Evolutionary conservation across 2,888 invertebrate species (phyloP), one percentile per base, ranked within the genome.

Genomic region (Loripinus fragilis): DNA sequence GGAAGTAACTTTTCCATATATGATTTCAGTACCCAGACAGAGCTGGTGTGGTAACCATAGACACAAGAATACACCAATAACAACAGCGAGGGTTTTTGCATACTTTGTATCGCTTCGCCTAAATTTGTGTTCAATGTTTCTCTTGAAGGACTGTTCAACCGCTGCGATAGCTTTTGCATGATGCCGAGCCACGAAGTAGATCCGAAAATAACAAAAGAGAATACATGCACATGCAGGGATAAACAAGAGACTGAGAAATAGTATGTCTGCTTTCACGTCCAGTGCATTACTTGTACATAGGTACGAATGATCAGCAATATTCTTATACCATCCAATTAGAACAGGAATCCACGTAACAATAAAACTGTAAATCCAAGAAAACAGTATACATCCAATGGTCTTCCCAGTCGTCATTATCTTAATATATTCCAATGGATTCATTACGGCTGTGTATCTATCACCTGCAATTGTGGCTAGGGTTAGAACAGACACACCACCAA

Each of bases 31-130:
- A 2, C 91, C 67, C 23, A 93, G 85, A 60, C 87, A 89, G 80
- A 95, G 95, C 94, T 95, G 95, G 90, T 95, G 95, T 2, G 96
- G 96, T 83, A 95, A 91, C 95, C 95, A 96, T 33, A 95, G 93
- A 17, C 94, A 91, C 73, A 95, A 93, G 89, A 96, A 95, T 76
- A 95, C 94, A 55, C 95, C 95, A 17, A 95, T 94, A n/a, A 95
- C 95, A 78, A 95, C 94, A 7, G 95, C 95, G 76, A 96, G 92
- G 0, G 95, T 95, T 82, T 95, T 94, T 25, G 95, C 95, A 89
- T 95, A 96, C 73, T 95, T 94, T 15, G 95, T 95, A 71, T 90
- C 91, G 74, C 80, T 88, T 60, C 85, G 88, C 68, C 89, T 87
- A 81, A 85, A 85, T 15, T 87, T 84, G 5, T 89, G 80, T 25